These are phyloP conservation scores for Pseudochirops corinnae DNA, from an alignment of 2,797 vertebrate species.

Conservation along the genomic window DNA sequence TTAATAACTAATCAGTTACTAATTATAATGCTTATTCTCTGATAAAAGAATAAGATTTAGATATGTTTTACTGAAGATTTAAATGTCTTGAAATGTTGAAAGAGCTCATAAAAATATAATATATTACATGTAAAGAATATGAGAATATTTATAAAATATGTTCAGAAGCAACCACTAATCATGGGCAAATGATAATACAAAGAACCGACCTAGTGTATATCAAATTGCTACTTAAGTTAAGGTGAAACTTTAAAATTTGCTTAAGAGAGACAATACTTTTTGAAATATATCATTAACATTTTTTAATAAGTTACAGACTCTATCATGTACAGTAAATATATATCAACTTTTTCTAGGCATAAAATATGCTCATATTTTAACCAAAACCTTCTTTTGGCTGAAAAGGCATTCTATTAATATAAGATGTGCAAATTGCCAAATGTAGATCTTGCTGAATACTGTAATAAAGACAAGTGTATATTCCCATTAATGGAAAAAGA, in stretches of 20 bases:
- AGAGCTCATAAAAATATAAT: constrained; percentile 38
- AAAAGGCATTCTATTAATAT: constrained; percentile 4
- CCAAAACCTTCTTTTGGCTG: constrained; percentile 23
- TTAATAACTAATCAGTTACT: constrained; percentile 9
- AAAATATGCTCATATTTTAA: constrained; percentile 43
- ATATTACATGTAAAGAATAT: constrained; percentile 29
- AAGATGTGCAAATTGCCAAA: constrained; percentile 49
- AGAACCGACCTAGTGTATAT: not conserved
- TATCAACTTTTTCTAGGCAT: constrained; percentile 21
- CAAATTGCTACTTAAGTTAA: not conserved
- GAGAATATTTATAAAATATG: constrained; percentile 35
- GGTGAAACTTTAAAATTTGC: not conserved
- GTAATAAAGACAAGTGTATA: not conserved
- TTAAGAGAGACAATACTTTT: constrained; percentile 54
- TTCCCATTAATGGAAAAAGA: constrained; percentile 66
- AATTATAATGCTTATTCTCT: not conserved
- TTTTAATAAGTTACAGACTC: constrained; percentile 52
- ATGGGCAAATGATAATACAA: not conserved
- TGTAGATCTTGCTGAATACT: constrained; percentile 54
- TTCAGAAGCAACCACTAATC: not conserved
- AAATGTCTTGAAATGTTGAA: constrained; percentile 54
- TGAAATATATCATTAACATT: constrained; percentile 51
- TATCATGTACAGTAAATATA: constrained; percentile 16
- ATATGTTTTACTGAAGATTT: constrained; percentile 36
- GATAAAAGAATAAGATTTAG: constrained; percentile 30